Base-by-base conservation (phyloP, 2,888 invertebrate species). In the Metalampra italica region DNA sequence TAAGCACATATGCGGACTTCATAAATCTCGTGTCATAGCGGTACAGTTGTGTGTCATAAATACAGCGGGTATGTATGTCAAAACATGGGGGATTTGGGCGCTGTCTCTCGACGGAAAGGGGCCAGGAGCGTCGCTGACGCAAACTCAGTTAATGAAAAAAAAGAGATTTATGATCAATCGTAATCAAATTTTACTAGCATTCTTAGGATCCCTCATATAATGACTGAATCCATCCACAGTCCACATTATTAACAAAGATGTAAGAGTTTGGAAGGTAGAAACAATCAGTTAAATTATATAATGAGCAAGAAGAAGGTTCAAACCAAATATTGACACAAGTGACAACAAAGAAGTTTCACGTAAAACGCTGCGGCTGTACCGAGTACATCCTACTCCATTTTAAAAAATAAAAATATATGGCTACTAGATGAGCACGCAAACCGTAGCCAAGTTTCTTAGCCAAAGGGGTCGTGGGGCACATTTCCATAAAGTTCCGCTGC, bases 121-220 rank as follows among this genome's bases (percentile, higher is more conserved):
- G 39, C 29, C 43, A 34, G 43, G 39, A 30, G 62, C 63, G 56
- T 62, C 71, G 22, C 22, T 5, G 74, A 74, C 76, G 78, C 71
- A 71, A 67, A 58, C 61, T 67, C 71, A 81, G 81, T 83, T 86
- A 86, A 87, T 86, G 85, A 86, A 84, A 89, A 87, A 78, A 50
- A 67, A 80, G 79, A 88, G 89, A 89, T 89, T 88, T 86, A 89
- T 85, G 89, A 82, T 81, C 76, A 76, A 78, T 66, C 82, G 77
- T 85, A 89, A 89, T 89, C 84, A 83, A 87, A 85, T 85, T 87
- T 86, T 88, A 88, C 82, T 79, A 77, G 78, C 65, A 59, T 71
- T 75, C 75, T 62, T 70, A 74, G 75, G 74, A 78, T 76, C 80
- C 81, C 77, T n/a, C 36, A n/a, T 36, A n/a, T n/a, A n/a, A 36